Conservation (phyloP, 2,113 vertebrate species). For the Murina feae region DNA sequence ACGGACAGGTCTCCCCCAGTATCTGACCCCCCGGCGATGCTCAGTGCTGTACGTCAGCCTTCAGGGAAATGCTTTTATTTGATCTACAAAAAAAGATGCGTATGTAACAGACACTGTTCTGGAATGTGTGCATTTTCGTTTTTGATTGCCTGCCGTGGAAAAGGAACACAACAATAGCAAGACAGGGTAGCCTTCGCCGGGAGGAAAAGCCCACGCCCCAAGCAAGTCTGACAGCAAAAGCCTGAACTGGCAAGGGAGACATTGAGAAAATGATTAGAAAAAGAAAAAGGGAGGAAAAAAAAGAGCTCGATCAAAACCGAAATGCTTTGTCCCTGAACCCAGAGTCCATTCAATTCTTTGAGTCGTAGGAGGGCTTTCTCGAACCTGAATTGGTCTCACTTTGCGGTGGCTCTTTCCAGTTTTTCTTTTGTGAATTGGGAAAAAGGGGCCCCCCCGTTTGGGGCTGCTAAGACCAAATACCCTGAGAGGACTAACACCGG, state of each 20-base stretch:
- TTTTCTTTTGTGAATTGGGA: background rate
- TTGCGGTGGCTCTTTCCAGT: background rate
- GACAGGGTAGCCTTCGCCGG: background rate
- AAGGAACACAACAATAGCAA: background rate
- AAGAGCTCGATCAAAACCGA: background rate
- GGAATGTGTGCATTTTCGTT: constrained; percentile 48
- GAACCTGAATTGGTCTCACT: background rate
- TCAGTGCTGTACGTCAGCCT: background rate
- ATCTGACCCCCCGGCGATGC: background rate
- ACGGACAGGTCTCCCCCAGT: background rate
- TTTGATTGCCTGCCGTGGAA: constrained; percentile 47
- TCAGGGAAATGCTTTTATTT: background rate
- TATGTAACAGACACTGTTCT: constrained; percentile 31
- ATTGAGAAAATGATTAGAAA: constrained; percentile 35
- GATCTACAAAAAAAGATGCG: background rate
- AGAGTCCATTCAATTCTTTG: background rate
- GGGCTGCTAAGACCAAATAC: background rate
- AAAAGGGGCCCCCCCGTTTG: background rate
- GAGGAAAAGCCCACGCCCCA: background rate
- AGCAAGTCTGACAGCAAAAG: background rate
- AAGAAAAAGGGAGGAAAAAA: background rate
- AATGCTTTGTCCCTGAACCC: background rate
- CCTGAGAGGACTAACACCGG: background rate
- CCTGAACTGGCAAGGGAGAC: background rate
- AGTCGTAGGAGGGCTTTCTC: background rate